These are phyloP conservation scores for Otus scops DNA, from an alignment of 2,797 vertebrate species.

Conservation along the genomic window DNA sequence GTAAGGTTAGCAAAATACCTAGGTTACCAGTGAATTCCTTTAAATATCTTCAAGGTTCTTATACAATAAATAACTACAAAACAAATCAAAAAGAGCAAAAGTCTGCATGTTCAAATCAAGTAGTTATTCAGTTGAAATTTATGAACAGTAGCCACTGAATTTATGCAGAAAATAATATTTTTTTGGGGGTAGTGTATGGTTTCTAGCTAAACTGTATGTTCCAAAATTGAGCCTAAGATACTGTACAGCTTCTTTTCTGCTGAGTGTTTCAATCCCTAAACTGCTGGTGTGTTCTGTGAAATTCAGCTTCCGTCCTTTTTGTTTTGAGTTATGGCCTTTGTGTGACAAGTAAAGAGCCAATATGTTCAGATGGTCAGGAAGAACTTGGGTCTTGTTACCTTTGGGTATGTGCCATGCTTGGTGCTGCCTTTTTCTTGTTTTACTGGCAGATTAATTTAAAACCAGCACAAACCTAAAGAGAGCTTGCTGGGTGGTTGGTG, in stretches of 20 bases:
- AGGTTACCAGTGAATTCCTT: background rate
- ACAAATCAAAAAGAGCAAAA: background rate
- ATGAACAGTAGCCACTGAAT: background rate
- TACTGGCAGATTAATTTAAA: background rate
- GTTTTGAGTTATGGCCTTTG: background rate
- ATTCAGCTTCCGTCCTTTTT: background rate
- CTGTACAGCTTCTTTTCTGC: background rate
- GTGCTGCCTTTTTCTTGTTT: background rate
- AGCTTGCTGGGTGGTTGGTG: background rate
- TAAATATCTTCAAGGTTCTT: background rate
- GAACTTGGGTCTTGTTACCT: background rate
- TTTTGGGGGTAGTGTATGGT: background rate
- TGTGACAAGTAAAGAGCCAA: background rate
- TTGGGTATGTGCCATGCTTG: background rate
- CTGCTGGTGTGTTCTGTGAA: background rate
- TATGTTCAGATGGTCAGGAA: background rate
- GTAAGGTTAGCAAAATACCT: background rate
- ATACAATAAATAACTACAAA: background rate
- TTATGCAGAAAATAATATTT: background rate
- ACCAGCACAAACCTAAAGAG: background rate
- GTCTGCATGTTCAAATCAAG: background rate
- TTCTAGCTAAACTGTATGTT: background rate
- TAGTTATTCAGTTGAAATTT: background rate
- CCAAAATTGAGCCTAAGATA: background rate
- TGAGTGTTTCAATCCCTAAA: background rate